phyloP scores from a whole-genome alignment of 2,113 vertebrate genomes.

The Propithecus coquereli region DNA sequence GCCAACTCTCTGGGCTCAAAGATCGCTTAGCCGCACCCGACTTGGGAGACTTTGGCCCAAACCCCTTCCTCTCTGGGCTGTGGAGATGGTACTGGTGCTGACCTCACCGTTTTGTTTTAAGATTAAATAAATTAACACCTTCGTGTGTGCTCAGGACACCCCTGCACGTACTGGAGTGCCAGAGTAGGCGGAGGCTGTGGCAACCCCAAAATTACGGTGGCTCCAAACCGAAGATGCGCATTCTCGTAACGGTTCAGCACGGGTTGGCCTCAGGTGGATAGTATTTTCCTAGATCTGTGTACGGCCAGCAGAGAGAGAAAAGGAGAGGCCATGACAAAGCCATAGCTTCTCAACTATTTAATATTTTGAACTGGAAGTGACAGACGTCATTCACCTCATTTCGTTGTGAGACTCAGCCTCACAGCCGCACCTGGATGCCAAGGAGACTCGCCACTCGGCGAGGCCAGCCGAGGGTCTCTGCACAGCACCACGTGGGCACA shows the following conservation, averaged over 20 bases:
- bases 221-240: too few species aligned
- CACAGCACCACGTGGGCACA: not conserved
- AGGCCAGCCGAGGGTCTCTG: not conserved
- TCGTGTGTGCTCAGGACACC: accelerated
- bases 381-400: not conserved
- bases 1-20: not conserved
- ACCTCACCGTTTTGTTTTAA: not conserved
- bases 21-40: not conserved
- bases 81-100: not conserved
- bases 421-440: accelerated
- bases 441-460: accelerated
- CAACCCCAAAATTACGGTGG: not conserved
- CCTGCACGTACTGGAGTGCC: not conserved
- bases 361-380: not conserved
- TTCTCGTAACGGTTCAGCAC: not conserved
- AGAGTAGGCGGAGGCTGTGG: too few species aligned
- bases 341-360: not conserved
- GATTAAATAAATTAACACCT: not conserved
- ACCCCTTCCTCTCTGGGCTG: too few species aligned
- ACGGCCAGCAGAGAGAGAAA: accelerated
- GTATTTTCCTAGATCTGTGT: not conserved
- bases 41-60: too few species aligned
- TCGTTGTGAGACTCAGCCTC: not conserved
- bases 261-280: accelerated
- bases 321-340: not conserved